These are phyloP conservation scores for Acanthornis magna DNA, from an alignment of 2,797 vertebrate genomes.

Conservation along the genomic window DNA sequence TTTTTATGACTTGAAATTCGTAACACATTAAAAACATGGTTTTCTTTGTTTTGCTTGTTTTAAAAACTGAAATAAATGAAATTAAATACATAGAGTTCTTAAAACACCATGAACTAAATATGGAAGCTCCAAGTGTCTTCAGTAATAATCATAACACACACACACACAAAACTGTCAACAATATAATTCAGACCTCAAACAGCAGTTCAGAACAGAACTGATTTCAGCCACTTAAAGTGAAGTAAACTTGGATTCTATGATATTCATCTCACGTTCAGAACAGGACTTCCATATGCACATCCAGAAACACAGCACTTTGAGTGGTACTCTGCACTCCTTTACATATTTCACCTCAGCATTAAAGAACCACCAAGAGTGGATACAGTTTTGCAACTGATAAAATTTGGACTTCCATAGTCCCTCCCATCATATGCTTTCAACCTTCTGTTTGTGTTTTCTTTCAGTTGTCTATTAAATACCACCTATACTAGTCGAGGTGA, in stretches of 20 bases:
- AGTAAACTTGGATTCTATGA: background rate
- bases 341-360: background rate
- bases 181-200: background rate
- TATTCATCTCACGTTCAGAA: background rate
- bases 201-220: background rate
- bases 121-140: background rate
- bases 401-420: background rate
- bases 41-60: background rate
- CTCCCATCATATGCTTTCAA: background rate
- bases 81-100: background rate
- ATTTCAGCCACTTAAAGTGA: background rate
- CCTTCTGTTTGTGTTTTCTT: background rate
- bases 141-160: background rate
- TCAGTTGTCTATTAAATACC: background rate
- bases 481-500: background rate
- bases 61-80: background rate
- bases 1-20: background rate
- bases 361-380: background rate
- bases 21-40: background rate
- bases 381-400: background rate
- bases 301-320: background rate
- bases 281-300: background rate
- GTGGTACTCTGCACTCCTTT: background rate
- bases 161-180: background rate
- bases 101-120: slow-evolving; percentile 19